These are phyloP conservation scores for Chrysina gloriosa DNA, from an alignment of 2,888 invertebrate species.

Conservation along the genomic window DNA sequence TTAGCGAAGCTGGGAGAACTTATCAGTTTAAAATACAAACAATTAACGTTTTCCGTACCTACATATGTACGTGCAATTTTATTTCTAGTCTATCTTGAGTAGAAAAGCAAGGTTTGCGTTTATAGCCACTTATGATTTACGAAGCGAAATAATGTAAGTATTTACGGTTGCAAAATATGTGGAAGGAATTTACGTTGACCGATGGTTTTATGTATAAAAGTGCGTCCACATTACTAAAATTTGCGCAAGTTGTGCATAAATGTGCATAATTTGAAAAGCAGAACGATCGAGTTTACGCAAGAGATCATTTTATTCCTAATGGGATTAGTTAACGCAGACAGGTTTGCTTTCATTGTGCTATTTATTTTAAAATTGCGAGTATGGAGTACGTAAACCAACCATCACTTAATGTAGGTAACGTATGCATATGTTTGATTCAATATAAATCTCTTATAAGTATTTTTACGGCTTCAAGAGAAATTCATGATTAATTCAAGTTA, in stretches of 20 bases:
- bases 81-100: background rate
- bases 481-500: too few species aligned
- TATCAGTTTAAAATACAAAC: too few species aligned
- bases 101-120: background rate
- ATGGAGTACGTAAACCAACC: background rate
- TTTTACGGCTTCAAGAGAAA: too few species aligned
- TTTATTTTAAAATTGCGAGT: background rate
- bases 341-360: slow-evolving; percentile 29
- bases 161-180: background rate
- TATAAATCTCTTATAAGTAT: too few species aligned
- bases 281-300: slow-evolving; percentile 13
- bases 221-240: slow-evolving; percentile 10
- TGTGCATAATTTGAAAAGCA: slow-evolving; percentile 13
- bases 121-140: slow-evolving; percentile 1
- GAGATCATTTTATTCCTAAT: background rate
- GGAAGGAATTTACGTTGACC: slow-evolving; percentile 1
- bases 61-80: too few species aligned
- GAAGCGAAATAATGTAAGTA: background rate
- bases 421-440: too few species aligned
- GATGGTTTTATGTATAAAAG: slow-evolving; percentile 10
- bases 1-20: too few species aligned
- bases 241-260: background rate
- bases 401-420: too few species aligned
- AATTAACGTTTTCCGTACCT: too few species aligned
- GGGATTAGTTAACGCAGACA: background rate